Base-by-base conservation (phyloP, 2,888 invertebrate genomes). In the Encarsia formosa region DNA sequence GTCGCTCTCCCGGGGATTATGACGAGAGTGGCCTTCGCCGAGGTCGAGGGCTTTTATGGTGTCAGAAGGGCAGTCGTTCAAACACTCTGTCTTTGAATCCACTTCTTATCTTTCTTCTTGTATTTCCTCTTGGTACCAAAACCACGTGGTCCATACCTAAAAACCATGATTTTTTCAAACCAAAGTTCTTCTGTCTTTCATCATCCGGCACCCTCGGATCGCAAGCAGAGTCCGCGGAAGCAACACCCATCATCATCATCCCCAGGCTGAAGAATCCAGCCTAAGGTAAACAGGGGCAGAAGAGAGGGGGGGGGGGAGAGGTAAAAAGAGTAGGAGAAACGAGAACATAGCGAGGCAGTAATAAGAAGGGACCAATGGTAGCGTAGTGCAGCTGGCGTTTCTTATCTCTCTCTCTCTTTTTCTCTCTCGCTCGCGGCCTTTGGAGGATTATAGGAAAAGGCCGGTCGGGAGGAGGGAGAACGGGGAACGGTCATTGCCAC, bases 401-500 rank as follows among this genome's bases (percentile, higher is more conserved):
- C 32, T 32, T 5, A 13, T 18, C 2, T 15, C 34, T 18, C 16
- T 16, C 15, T 15, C 13, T n/a, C n/a, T n/a, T n/a, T n/a, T n/a
- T n/a, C n/a, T n/a, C n/a, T n/a, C n/a, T n/a, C 34, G 15, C 15
- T 15, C 13, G 22, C 8, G 22, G 38, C 22, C 22, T 38, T 34
- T 38, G 38, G 16, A 23, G 22, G 39, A n/a, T 5, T n/a, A n/a
- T n/a, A 26, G 26, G 26, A 26, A 6, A 11, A 26, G 26, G 26
- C 26, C 6, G 11, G 26, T 26, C n/a, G n/a, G 18, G 47, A 22
- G 35, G 35, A 22, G 44, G 35, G 31, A 44, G 20, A 31, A 35
- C 20, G 44, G 49, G 67, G 72, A 72, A 73, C 73, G 73, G 73
- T 73, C 73, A 73, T 73, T 73, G 73, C 73, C 73, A 73, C 73